Evolutionary conservation across 2,797 vertebrate genomes (phyloP), one percentile per base, ranked within the genome.

Genomic region (Molossus molossus): DNA sequence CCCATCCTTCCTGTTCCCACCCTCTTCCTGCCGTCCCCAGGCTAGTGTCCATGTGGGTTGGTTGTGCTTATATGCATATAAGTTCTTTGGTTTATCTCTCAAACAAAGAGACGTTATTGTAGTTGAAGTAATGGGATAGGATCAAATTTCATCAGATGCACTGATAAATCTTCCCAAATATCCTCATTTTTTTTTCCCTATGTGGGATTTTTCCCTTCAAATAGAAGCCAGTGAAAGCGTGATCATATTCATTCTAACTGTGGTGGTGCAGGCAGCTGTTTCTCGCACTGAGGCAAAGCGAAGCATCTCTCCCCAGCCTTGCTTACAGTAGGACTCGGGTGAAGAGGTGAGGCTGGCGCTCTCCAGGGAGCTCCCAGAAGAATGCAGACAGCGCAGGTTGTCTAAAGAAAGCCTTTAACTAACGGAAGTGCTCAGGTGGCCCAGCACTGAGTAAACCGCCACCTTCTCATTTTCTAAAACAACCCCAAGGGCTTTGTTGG

Each of bases 341-440:
- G 98, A 99, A 98, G 98, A 98, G 98, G 98, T 97, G 96, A 96
- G 92, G 96, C 95, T 93, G 97, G 89, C 98, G 97, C 98, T 99
- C 98, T 98, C 98, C 77, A 92, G 98, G 98, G 98, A 98, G 91
- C 86, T 75, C 75, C 87, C 97, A 97, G 96, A 97, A 96, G 97
- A 98, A 97, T 98, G 98, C 98, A 99, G 98, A 99, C 98, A 98
- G 96, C 95, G 97, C 97, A 98, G 98, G 98, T 98, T 98, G 98
- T 98, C 98, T 98, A 97, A 97, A 98, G 98, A 98, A 98, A 98
- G 98, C 98, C 98, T 98, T 98, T 99, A 99, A 99, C 99, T 99
- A 99, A 99, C 99, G 99, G 99, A 99, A 99, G 98, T 98, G 99
- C 99, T 99, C 98, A 99, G 99, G 99, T 99, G 99, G 98, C 98